Conservation (phyloP, 2,888 invertebrate genomes). For the Eumacrocentrus americanus region DNA sequence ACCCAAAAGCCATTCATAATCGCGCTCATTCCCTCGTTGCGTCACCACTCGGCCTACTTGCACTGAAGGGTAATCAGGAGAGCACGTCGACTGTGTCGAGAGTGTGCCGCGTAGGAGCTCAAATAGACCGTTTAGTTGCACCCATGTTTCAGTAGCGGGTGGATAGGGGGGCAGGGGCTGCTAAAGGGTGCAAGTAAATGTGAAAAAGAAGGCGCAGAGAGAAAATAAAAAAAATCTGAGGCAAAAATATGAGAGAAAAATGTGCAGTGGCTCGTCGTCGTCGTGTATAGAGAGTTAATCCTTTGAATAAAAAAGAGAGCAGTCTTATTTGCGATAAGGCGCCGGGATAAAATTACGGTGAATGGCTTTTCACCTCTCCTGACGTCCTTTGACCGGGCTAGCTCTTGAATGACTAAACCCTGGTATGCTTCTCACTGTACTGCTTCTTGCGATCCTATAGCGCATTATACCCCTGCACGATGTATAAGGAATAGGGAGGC, state of each 20-base stretch:
- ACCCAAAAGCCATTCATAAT: constrained; percentile 1
- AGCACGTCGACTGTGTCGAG: constrained; percentile 5
- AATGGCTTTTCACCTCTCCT: constrained; percentile 30
- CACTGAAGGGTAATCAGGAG: constrained; percentile 14
- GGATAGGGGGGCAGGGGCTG: not conserved
- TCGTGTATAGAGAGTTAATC: constrained; percentile 33
- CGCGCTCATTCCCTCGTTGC: not conserved
- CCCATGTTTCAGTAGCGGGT: not conserved
- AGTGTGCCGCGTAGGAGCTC: constrained; percentile 2
- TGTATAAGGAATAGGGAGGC: not conserved
- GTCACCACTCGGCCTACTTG: constrained; percentile 17
- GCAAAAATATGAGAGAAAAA: not conserved
- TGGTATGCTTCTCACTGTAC: not conserved
- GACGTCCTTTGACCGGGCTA: constrained; percentile 22
- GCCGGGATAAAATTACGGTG: constrained; percentile 38
- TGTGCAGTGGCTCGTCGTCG: not conserved
- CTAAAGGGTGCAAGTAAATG: not conserved
- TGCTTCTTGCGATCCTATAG: too few species aligned
- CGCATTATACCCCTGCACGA: too few species aligned
- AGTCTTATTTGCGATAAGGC: constrained; percentile 34
- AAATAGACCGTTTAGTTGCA: constrained; percentile 22
- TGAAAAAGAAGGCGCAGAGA: not conserved
- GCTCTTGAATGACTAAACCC: constrained; percentile 9
- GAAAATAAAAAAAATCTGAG: not conserved
- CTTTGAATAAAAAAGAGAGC: constrained; percentile 35